These are phyloP conservation scores for Acrocephalus kingi DNA, from an alignment of 2,113 vertebrate species.

Conservation along the genomic window DNA sequence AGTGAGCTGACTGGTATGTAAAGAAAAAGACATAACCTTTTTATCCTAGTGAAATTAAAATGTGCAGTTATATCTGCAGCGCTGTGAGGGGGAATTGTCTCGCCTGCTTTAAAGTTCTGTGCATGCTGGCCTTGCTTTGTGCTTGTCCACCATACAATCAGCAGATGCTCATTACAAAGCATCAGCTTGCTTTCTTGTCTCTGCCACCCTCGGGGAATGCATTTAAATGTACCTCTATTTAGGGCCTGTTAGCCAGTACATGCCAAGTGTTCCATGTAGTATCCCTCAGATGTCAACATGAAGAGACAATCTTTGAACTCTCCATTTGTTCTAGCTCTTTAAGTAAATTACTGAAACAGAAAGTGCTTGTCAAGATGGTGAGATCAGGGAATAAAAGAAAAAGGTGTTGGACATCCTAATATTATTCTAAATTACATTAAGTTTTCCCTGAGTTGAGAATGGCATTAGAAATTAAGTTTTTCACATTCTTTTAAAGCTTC, in stretches of 20 bases:
- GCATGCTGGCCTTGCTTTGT: background rate
- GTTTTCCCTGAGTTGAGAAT: background rate
- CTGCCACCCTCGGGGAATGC: background rate
- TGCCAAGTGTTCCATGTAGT: background rate
- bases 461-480: background rate
- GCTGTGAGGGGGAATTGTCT: background rate
- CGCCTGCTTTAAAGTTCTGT: background rate
- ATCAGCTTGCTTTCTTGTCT: background rate
- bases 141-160: background rate
- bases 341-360: background rate
- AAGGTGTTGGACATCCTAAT: background rate
- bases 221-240: background rate
- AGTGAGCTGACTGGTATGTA: background rate
- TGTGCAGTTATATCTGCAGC: background rate
- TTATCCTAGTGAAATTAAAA: background rate
- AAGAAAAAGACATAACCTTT: background rate
- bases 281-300: background rate
- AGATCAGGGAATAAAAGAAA: background rate
- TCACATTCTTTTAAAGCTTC: background rate
- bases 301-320: background rate
- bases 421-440: background rate
- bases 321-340: background rate
- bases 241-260: background rate
- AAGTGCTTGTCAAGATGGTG: background rate
- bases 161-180: background rate